Conservation (phyloP, 2,113 vertebrate species). For the Vulpes lagopus region DNA sequence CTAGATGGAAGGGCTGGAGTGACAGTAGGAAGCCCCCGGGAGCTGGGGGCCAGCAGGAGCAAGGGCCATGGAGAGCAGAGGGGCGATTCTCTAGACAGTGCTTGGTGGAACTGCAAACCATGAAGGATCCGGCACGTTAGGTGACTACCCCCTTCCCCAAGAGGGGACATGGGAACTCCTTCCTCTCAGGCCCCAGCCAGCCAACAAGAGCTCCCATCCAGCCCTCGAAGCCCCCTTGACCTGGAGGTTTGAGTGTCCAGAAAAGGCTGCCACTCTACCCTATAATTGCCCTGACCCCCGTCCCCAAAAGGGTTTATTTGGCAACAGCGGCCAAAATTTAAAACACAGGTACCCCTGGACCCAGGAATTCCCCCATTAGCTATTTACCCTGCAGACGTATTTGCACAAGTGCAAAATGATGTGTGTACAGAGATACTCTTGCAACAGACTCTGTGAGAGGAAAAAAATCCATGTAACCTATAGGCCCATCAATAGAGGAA, state of each 20-base stretch:
- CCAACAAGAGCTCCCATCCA: neutral
- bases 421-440: neutral
- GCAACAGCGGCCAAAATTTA: neutral
- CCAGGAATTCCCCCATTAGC: neutral
- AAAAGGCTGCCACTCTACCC: neutral
- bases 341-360: neutral
- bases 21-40: neutral
- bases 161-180: rapidly evolving
- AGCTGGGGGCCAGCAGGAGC: too few species aligned
- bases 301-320: neutral
- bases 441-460: neutral
- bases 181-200: neutral
- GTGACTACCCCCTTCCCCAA: neutral
- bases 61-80: neutral
- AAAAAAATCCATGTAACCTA: neutral
- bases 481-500: neutral
- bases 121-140: neutral
- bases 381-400: neutral
- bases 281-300: neutral
- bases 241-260: neutral
- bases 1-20: neutral
- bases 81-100: too few species aligned
- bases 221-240: neutral
- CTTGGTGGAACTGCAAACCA: too few species aligned
- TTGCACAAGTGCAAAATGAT: neutral